Percentiles rank a stretch among this genome's conserved stretches.
Evolutionary conservation across 2,113 vertebrate species (phyloP).

Genomic region (Gadus chalcogrammus): DNA sequence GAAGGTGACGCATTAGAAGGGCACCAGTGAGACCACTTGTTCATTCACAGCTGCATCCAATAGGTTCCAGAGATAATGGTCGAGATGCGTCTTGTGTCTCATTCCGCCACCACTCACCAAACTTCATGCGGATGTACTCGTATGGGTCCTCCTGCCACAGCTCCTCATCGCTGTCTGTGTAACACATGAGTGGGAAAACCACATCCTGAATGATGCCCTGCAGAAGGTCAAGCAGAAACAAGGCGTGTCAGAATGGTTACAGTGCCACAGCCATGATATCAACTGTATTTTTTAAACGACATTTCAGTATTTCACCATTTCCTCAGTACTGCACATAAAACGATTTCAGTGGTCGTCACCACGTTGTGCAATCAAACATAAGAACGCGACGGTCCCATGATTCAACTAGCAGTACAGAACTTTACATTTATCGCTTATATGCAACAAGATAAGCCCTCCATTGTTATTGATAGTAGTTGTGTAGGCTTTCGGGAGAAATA

Average conservation of each 20-base stretch:
- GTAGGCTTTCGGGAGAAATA: neutral
- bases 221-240: slow-evolving; percentile 10
- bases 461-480: neutral
- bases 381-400: too few species aligned
- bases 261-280: neutral
- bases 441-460: too few species aligned
- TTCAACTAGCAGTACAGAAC: too few species aligned
- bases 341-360: neutral
- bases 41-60: neutral
- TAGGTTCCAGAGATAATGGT: neutral
- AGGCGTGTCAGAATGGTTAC: neutral
- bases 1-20: neutral
- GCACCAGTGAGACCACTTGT: neutral
- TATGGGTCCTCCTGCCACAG: slow-evolving; percentile 99
- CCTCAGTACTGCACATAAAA: neutral
- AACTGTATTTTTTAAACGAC: neutral
- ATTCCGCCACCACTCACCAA: slow-evolving; percentile 73
- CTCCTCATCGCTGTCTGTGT: slow-evolving; percentile 97
- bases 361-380: neutral
- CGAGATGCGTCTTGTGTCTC: neutral
- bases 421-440: too few species aligned
- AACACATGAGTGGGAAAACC: slow-evolving; percentile 91
- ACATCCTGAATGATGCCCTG: slow-evolving; percentile 80
- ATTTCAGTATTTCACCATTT: too few species aligned
- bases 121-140: slow-evolving; percentile 99